Evolutionary conservation across 2,888 invertebrate genomes (phyloP).

Genomic region (Nomada fabriciana): DNA sequence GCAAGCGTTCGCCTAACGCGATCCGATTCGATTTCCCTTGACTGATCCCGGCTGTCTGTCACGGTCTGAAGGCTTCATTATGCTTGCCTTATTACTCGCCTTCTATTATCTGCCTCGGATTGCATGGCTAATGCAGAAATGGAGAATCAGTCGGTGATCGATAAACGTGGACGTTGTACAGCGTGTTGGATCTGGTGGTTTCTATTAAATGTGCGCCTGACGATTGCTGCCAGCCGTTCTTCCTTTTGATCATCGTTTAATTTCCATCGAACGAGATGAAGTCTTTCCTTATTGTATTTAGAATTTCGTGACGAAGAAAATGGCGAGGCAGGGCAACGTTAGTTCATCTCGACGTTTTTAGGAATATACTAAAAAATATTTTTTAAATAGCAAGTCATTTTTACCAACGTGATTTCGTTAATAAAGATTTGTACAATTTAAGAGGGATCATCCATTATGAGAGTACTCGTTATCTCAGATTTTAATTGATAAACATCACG

Average conservation of each 20-base stretch:
- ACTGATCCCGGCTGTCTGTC: constrained; percentile 53
- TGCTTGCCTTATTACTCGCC: constrained; percentile 34
- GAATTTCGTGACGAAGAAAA: neutral
- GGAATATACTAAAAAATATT: too few species aligned
- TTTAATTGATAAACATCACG: neutral
- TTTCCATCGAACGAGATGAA: neutral
- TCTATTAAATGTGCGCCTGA: neutral
- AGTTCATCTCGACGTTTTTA: too few species aligned
- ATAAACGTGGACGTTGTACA: constrained; percentile 21
- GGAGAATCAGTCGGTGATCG: constrained; percentile 4
- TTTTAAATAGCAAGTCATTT: too few species aligned
- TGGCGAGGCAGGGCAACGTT: too few species aligned
- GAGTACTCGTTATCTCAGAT: too few species aligned
- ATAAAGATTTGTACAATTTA: neutral
- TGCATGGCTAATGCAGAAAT: constrained; percentile 34
- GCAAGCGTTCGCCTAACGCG: constrained; percentile 48
- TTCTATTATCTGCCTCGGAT: constrained; percentile 35
- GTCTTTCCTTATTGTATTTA: neutral
- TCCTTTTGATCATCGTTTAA: neutral
- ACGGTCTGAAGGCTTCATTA: constrained; percentile 60
- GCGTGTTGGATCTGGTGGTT: neutral
- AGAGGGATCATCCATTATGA: neutral
- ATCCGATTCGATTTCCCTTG: constrained; percentile 54
- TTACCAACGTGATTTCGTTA: too few species aligned
- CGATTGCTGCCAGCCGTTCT: neutral